Evolutionary conservation across 2,113 vertebrate species (phyloP).

Genomic region (Protobothrops mucrosquamatus): DNA sequence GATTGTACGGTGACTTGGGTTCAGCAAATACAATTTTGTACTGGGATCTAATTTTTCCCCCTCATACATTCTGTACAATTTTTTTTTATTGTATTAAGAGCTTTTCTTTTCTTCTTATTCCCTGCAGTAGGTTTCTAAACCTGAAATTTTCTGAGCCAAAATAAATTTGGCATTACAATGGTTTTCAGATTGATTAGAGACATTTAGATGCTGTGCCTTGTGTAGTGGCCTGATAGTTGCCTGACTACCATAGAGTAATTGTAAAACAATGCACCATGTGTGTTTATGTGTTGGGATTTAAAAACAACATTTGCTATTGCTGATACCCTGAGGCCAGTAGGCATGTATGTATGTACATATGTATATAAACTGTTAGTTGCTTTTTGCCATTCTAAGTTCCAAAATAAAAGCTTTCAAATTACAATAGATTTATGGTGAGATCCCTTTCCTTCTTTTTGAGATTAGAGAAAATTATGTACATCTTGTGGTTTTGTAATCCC

Average conservation of each 20-base stretch:
- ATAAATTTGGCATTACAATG: neutral
- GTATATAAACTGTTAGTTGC: neutral
- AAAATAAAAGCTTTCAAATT: neutral
- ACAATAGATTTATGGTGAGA: neutral
- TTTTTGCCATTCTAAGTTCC: neutral
- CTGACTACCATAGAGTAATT: neutral
- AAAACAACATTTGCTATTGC: neutral
- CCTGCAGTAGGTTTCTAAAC: slow-evolving; percentile 27
- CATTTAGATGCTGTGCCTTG: neutral
- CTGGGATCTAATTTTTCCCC: slow-evolving; percentile 10
- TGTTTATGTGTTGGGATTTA: slow-evolving; percentile 2
- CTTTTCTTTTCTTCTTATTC: slow-evolving; percentile 11
- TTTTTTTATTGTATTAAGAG: neutral
- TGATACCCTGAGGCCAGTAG: neutral
- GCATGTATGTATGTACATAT: neutral
- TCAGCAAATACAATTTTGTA: slow-evolving; percentile 18
- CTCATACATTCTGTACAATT: slow-evolving; percentile 26
- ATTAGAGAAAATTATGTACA: neutral
- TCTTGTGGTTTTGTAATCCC: neutral
- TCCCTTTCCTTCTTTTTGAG: neutral
- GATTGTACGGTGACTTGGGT: neutral
- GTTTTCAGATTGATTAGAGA: slow-evolving; percentile 8
- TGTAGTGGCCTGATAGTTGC: slow-evolving; percentile 6
- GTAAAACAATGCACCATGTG: neutral
- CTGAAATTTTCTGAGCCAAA: neutral